Evolutionary conservation across 2,797 vertebrate species (phyloP).

Genomic region (Scolopax bukidnonensis): DNA sequence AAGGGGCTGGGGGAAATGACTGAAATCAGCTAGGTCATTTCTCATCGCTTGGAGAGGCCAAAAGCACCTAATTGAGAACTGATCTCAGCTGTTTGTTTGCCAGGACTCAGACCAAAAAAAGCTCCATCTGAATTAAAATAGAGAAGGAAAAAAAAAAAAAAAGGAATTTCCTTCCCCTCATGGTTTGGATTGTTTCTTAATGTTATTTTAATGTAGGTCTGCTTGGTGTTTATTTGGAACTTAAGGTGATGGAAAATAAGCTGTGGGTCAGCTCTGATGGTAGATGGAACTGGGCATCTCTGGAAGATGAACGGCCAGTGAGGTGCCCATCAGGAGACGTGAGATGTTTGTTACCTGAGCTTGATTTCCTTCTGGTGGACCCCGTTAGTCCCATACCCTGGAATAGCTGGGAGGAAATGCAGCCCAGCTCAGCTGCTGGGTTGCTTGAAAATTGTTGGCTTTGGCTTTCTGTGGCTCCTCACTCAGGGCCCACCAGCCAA

Average conservation of each 20-base stretch:
- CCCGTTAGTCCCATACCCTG: not conserved
- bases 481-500: not conserved
- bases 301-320: accelerated
- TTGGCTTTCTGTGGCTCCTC: not conserved
- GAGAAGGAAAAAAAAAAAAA: not conserved
- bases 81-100: conserved; percentile 60
- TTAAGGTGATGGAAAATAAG: not conserved
- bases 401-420: not conserved
- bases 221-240: conserved; percentile 19
- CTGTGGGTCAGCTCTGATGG: not conserved
- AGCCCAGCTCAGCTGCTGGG: not conserved
- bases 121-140: conserved; percentile 24
- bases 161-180: conserved; percentile 42
- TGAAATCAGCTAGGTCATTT: conserved; percentile 46
- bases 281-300: not conserved
- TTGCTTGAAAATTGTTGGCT: not conserved
- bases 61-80: conserved; percentile 59
- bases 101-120: conserved; percentile 47
- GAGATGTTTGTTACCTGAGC: not conserved
- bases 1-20: not conserved
- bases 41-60: not conserved
- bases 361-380: not conserved
- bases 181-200: conserved; percentile 63
- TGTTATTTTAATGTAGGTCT: conserved; percentile 32
- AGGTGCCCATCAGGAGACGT: not conserved